These are phyloP conservation scores for Botia almorhae DNA, from an alignment of 2,797 vertebrate species.

Conservation along the genomic window DNA sequence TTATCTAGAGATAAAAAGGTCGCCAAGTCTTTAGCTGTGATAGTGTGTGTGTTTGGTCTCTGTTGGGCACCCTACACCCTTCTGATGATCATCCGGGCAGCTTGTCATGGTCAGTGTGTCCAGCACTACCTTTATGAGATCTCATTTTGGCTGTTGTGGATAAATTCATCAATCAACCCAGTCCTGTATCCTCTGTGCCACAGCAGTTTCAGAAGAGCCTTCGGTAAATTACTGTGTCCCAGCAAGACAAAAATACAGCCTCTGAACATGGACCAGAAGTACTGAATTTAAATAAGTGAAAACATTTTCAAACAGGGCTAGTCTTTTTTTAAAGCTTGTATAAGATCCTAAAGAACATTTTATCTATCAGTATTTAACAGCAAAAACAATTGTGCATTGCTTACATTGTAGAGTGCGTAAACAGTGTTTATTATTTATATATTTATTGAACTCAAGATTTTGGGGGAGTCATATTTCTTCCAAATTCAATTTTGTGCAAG, in stretches of 20 bases:
- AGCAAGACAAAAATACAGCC: conserved; percentile 78
- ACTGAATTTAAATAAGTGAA: conserved; percentile 37
- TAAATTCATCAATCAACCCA: conserved; percentile 81
- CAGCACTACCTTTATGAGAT: conserved; percentile 76
- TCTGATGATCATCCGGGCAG: conserved; percentile 79
- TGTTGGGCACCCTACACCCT: conserved; percentile 80
- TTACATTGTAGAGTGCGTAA: neutral
- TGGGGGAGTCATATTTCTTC: neutral
- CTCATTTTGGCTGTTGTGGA: conserved; percentile 81
- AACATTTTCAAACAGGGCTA: neutral
- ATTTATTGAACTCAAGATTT: neutral
- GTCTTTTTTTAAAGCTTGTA: neutral
- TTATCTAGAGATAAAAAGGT: conserved; percentile 77
- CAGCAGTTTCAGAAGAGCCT: conserved; percentile 77
- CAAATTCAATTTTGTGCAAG: neutral
- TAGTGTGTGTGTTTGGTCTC: conserved; percentile 77
- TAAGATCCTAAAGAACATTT: neutral
- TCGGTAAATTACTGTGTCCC: conserved; percentile 76
- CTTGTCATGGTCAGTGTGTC: conserved; percentile 74
- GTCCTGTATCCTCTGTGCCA: conserved; percentile 79
- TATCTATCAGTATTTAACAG: neutral
- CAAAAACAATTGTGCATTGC: neutral
- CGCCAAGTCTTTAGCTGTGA: conserved; percentile 79
- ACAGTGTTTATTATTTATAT: neutral
- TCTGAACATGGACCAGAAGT: conserved; percentile 70